Evolutionary conservation across 2,888 invertebrate species (phyloP).

Genomic region (Drosophila mimica): DNA sequence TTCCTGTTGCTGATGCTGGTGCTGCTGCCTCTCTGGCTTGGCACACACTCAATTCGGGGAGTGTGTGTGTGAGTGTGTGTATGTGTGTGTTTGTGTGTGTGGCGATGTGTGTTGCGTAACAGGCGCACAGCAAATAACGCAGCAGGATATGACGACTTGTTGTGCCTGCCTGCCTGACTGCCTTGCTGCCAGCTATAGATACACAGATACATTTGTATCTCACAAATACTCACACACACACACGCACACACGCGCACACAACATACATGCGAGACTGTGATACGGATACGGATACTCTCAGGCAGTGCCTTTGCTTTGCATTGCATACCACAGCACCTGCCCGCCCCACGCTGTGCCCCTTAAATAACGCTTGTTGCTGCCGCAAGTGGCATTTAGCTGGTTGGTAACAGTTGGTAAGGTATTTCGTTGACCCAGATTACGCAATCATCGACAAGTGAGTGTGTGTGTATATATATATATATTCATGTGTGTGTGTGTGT

Average conservation of each 20-base stretch:
- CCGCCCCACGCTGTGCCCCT: background rate
- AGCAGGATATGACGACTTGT: slow-evolving; percentile 54
- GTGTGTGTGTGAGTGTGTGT: slow-evolving; percentile 19
- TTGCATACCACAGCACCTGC: slow-evolving; percentile 2
- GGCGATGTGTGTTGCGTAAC: slow-evolving; percentile 71
- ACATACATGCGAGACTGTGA: slow-evolving; percentile 1
- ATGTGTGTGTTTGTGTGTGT: slow-evolving; percentile 71
- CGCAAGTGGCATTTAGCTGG: slow-evolving; percentile 39
- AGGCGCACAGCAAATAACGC: slow-evolving; percentile 68
- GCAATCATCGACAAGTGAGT: slow-evolving; percentile 55
- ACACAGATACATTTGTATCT: slow-evolving; percentile 70
- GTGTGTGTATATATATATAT: background rate
- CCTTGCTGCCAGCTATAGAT: slow-evolving; percentile 31
- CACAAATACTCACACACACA: slow-evolving; percentile 37
- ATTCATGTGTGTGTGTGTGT: background rate
- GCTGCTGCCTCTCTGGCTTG: slow-evolving; percentile 13
- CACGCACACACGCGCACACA: slow-evolving; percentile 17
- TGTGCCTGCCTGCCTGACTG: slow-evolving; percentile 29
- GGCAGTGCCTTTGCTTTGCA: slow-evolving; percentile 37
- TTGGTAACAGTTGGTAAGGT: slow-evolving; percentile 32
- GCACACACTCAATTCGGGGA: slow-evolving; percentile 15
- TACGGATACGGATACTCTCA: slow-evolving; percentile 28
- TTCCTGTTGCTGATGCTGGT: slow-evolving; percentile 31
- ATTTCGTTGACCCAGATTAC: slow-evolving; percentile 74
- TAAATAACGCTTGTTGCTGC: slow-evolving; percentile 47